These are phyloP conservation scores for Drosophila fuyamai DNA, from an alignment of 1,140 invertebrate genomes.

Conservation along the genomic window DNA sequence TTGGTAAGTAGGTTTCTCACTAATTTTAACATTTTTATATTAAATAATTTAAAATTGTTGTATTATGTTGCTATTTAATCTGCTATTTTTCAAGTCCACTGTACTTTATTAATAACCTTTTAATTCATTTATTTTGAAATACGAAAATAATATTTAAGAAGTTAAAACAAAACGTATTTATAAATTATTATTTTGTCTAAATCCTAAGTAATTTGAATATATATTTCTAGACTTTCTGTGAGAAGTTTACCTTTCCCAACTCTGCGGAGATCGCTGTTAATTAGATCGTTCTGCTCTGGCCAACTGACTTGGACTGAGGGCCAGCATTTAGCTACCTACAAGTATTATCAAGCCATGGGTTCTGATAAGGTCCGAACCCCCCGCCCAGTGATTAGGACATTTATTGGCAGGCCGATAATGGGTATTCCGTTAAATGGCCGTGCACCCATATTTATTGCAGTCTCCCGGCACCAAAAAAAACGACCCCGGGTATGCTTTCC, in stretches of 20 bases:
- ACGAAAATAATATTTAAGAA: no score
- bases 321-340: constrained; percentile 24
- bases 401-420: constrained; percentile 61
- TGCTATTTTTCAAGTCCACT: no score
- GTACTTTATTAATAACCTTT: no score
- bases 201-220: no score
- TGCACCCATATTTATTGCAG: constrained; percentile 45
- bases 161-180: no score
- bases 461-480: constrained; percentile 5
- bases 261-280: constrained; percentile 12
- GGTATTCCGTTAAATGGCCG: constrained; percentile 6
- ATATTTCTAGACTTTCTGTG: no score
- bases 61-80: no score
- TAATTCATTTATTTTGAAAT: no score
- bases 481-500: constrained; percentile 15
- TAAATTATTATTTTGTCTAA: no score
- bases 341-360: constrained; percentile 41
- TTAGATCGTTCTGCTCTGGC: constrained; percentile 29
- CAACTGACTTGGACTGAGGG: constrained; percentile 51
- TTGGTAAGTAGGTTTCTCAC: not conserved
- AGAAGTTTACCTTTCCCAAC: constrained; percentile 7
- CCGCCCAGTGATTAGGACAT: constrained; percentile 56
- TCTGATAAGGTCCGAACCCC: constrained; percentile 47
- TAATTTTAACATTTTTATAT: no score
- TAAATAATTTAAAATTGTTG: no score